These are phyloP conservation scores for Calonectris borealis DNA, from an alignment of 2,113 vertebrate genomes.

Conservation along the genomic window DNA sequence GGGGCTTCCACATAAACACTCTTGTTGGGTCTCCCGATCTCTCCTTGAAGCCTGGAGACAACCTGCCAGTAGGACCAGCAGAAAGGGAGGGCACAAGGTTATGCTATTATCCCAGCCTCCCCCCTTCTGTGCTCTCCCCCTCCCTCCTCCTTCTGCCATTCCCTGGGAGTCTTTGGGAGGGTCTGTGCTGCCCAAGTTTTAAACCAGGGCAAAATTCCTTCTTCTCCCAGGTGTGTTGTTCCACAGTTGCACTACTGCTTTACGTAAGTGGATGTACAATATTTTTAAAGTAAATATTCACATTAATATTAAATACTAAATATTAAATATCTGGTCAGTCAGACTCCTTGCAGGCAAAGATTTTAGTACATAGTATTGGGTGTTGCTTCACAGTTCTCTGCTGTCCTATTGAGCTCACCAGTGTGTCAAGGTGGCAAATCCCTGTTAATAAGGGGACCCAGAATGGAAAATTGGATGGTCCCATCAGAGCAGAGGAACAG, in stretches of 20 bases:
- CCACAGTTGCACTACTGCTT: neutral
- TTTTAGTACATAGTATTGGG: neutral
- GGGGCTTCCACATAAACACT: neutral
- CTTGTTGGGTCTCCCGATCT: neutral
- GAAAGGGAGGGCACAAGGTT: neutral
- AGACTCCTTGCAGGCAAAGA: neutral
- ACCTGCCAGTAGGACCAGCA: neutral
- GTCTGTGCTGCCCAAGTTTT: neutral
- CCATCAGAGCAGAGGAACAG: neutral
- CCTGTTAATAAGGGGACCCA: neutral
- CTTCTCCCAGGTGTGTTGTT: neutral
- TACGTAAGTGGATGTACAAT: neutral
- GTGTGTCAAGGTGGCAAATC: neutral
- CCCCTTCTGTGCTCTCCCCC: neutral
- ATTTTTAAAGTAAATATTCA: neutral
- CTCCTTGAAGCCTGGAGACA: neutral
- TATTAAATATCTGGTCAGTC: neutral
- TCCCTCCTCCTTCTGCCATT: neutral
- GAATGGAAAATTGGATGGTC: neutral
- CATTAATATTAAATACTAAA: neutral
- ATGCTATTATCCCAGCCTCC: neutral
- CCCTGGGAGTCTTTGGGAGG: neutral
- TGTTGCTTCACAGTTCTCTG: neutral
- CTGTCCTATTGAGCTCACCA: neutral
- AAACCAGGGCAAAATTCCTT: neutral